Base-by-base conservation (phyloP, 2,888 invertebrate species). In the Nezara viridula region DNA sequence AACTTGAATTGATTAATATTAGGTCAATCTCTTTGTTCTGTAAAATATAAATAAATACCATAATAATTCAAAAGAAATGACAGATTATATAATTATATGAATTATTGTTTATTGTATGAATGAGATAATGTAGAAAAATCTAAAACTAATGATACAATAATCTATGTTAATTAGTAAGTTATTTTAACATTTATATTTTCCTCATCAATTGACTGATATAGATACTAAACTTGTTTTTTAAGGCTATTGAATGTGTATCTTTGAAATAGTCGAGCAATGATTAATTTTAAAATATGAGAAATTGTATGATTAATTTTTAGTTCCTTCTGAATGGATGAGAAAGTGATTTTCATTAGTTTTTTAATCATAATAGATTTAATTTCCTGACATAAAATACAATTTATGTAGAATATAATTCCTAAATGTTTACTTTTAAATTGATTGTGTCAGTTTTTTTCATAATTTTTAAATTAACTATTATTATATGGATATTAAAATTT, bases 181-280 rank as follows among this genome's bases (percentile, higher is more conserved):
- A 73, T 37, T 73, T 73, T 37, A 73, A 73, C 66, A 73, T 73
- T 60, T 73, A 73, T 73, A 19, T 73, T 73, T 73, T 37, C 32
- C 66, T 73, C 66, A 73, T 37, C 37, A 37, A 73, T 37, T 32
- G 66, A 37, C 66, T 73, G 66, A 73, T 37, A 73, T 73, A 73
- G 66, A 37, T 73, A 37, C 66, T 66, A 66, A 37, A 73, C 37
- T 73, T 19, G 32, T 19, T n/a, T 55, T 55, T 7, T 37, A 73
- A 73, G 66, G 6, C 37, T 73, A 73, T 37, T 73, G 37, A 16
- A 37, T 73, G 66, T 73, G 4, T 27, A 73, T 37, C 16, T 37
- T 27, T 60, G 10, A 55, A 10, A 55, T 2, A n/a, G n/a, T 60
- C 14, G 60, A 60, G 14, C 27, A 27, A 60, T 60, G 60, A 60